Base-by-base conservation (phyloP, 2,113 vertebrate species). In the Craseonycteris thonglongyai region DNA sequence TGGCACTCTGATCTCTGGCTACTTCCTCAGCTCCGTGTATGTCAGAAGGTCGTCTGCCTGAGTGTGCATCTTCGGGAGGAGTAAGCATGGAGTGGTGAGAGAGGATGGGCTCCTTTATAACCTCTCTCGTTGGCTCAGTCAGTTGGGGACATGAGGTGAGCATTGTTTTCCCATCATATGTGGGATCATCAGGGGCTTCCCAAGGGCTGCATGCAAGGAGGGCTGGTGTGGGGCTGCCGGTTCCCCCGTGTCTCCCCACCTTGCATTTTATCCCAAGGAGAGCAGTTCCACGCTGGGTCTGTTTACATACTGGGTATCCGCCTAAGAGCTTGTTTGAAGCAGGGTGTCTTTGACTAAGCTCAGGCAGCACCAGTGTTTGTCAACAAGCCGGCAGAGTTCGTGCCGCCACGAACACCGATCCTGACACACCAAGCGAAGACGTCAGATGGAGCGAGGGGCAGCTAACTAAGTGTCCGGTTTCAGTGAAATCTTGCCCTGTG, bases 211-310 rank as follows among this genome's bases (percentile, higher is more conserved):
- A 8, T 14, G 0, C 11, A 8, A 28, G 42, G 26, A 72, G 74
- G 65, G 21, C 21, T 26, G 12, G 40, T 22, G 6, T 68, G 42
- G 24, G 18, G 33, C 15, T 28, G 51, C 38, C 5, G 12, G 12
- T 14, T 28, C 12, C 8, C 0, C 28, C 0, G 0, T 40, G 3
- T 16, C n/a, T 58, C 35, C 16, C 5, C 40, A 24, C 24, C 54
- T 92, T 88, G 72, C 8, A 4, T 83, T 63, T 65, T 7, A 28
- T 76, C 15, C n/a, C 71, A 65, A 56, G 35, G 21, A 71, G 40
- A 45, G 33, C 26, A 35, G 14, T 66, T 51, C 7, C 16, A 0
- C 24, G 65, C 47, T 69, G 78, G 11, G 45, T 51, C 40, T 87
- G 38, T 69, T 33, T 42, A 13, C 16, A 0, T 51, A 21, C 5